phyloP scores from a whole-genome alignment of 2,113 vertebrate species.

The Sialia sialis region DNA sequence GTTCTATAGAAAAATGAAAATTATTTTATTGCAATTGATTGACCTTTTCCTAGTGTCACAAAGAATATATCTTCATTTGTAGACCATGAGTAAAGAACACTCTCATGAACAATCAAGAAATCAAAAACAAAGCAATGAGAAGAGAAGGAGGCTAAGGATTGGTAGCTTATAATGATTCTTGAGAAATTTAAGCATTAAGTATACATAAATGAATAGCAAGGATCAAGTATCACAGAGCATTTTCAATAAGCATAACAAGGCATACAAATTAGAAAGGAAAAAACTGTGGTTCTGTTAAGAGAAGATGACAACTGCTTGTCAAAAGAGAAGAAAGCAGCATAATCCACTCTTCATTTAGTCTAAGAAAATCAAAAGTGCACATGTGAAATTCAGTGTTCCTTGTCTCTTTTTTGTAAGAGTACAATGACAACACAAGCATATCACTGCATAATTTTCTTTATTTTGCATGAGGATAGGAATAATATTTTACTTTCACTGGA shows the following conservation, averaged over 20 bases:
- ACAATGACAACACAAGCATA: background rate
- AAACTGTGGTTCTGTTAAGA: background rate
- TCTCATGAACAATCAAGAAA: background rate
- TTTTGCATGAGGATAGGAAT: background rate
- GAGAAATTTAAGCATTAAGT: background rate
- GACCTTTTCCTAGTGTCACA: background rate
- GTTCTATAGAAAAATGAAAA: background rate
- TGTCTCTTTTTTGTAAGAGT: background rate
- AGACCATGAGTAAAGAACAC: fast-evolving
- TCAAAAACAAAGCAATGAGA: background rate
- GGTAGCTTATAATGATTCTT: background rate
- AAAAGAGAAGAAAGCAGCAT: background rate
- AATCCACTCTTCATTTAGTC: background rate
- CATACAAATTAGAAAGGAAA: background rate
- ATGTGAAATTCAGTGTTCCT: background rate
- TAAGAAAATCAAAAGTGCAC: background rate
- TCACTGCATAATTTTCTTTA: background rate
- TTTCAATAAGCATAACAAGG: background rate
- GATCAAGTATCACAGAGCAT: background rate
- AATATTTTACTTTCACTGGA: background rate
- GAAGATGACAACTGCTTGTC: background rate
- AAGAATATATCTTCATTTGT: background rate
- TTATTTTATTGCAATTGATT: background rate
- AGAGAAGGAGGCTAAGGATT: background rate
- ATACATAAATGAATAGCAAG: background rate